Evolutionary conservation across 2,888 invertebrate genomes (phyloP), one percentile per base, ranked within the genome.

Genomic region (Acrobasis suavella): DNA sequence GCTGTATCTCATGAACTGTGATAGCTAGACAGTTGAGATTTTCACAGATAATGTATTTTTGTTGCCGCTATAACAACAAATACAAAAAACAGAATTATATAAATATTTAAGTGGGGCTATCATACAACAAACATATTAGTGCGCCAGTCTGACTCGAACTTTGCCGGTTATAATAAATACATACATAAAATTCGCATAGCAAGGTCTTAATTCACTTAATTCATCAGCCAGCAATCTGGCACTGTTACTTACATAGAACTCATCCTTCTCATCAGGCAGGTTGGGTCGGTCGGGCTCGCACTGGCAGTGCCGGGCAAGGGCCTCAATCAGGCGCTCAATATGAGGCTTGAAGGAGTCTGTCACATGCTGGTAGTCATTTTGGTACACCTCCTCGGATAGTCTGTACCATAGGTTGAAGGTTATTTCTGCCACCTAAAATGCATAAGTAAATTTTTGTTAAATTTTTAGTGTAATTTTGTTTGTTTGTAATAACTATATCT

Each of bases 381-480:
- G 96, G 85, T 98, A 99, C 6, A 99, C 92, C 76, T 97, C 96
- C 87, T 99, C 99, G 6, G 99, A 98, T 46, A 99, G 87, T 37
- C 97, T 95, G 89, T 98, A 99, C 99, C 99, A 99, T 65, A 99
- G 94, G 86, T 98, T 97, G 83, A 99, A 99, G 1, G 99, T 98
- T 72, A 99, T 97, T 81, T 95, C 95, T 42, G 95, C 95, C 74
- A 98, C 85, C 92, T 92, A 71, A 5, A 67, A 71, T 59, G 12
- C 0, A n/a, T 1, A 46, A 46, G 14, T 2, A 46, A 8, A 10
- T 17, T 46, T 39, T 56, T 54, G 22, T 55, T 55, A 15, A 54
- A 61, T 63, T 59, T 22, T 22, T 22, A n/a, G n/a, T n/a, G n/a
- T n/a, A n/a, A n/a, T n/a, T n/a, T n/a, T n/a, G n/a, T n/a, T n/a